Evolutionary conservation across 2,113 vertebrate species (phyloP).

Genomic region (Orcinus orca): DNA sequence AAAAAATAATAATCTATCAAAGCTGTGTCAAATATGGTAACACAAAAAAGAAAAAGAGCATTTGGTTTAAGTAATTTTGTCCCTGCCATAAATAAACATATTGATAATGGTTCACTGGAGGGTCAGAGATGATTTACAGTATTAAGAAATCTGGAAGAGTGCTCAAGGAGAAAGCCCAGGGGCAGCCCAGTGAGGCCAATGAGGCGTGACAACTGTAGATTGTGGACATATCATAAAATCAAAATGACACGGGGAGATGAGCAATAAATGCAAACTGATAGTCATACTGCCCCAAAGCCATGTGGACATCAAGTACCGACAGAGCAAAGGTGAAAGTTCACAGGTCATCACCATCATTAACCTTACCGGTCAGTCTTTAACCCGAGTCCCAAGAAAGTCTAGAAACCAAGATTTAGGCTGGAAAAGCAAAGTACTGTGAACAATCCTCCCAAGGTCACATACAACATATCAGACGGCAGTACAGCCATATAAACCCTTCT

Average conservation of each 20-base stretch:
- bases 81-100: not conserved
- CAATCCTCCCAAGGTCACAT: not conserved
- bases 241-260: slow-evolving; percentile 67
- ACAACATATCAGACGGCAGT: not conserved
- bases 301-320: not conserved
- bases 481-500: not conserved
- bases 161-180: slow-evolving; percentile 61
- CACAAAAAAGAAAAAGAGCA: not conserved
- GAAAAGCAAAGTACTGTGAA: not conserved
- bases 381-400: not conserved
- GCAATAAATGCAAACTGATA: slow-evolving; percentile 67
- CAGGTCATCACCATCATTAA: not conserved
- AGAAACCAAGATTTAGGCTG: not conserved
- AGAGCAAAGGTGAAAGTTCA: not conserved
- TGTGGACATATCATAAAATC: slow-evolving; percentile 69
- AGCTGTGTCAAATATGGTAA: not conserved
- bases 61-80: not conserved
- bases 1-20: not conserved
- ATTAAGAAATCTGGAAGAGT: slow-evolving; percentile 31
- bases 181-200: slow-evolving; percentile 64
- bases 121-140: not conserved
- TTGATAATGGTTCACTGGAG: not conserved
- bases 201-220: slow-evolving; percentile 49
- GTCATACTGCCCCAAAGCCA: slow-evolving; percentile 17
- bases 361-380: not conserved